phyloP scores from a whole-genome alignment of 2,113 vertebrate genomes.

The Rhynchopsitta pachyrhyncha region DNA sequence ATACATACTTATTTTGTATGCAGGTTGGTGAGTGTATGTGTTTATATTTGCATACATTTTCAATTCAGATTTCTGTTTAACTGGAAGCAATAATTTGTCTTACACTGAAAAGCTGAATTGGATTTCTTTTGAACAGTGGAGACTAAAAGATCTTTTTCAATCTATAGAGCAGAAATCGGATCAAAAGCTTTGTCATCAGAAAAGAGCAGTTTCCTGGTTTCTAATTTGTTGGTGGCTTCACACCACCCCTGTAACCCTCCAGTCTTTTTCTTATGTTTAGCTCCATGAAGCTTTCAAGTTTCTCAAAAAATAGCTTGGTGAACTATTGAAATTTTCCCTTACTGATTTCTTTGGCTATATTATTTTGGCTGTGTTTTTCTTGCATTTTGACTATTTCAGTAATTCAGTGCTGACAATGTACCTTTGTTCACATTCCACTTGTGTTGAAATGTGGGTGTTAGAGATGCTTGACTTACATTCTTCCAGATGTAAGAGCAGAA shows the following conservation, averaged over 20 bases:
- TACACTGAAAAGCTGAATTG: not conserved
- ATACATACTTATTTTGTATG: not conserved
- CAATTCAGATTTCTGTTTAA: not conserved
- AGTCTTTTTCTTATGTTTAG: not conserved
- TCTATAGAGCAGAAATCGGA: rapidly evolving
- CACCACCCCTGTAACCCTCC: not conserved
- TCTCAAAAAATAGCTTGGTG: not conserved
- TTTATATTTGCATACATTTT: not conserved
- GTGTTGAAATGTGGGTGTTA: not conserved
- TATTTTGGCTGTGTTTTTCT: not conserved
- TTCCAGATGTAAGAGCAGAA: not conserved
- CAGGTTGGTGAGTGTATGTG: rapidly evolving
- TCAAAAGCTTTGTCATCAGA: not conserved
- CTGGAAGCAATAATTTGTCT: not conserved
- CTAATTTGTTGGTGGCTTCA: not conserved
- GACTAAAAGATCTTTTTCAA: not conserved
- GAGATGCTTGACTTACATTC: slow-evolving; percentile 1
- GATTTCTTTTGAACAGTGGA: not conserved
- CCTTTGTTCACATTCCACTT: not conserved
- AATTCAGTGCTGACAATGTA: not conserved
- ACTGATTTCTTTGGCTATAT: not conserved
- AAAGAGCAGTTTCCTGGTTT: not conserved
- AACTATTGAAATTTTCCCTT: not conserved
- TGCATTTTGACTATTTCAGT: not conserved
- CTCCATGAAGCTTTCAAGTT: not conserved